phyloP scores from a whole-genome alignment of 2,797 vertebrate species.

The Trachurus trachurus region DNA sequence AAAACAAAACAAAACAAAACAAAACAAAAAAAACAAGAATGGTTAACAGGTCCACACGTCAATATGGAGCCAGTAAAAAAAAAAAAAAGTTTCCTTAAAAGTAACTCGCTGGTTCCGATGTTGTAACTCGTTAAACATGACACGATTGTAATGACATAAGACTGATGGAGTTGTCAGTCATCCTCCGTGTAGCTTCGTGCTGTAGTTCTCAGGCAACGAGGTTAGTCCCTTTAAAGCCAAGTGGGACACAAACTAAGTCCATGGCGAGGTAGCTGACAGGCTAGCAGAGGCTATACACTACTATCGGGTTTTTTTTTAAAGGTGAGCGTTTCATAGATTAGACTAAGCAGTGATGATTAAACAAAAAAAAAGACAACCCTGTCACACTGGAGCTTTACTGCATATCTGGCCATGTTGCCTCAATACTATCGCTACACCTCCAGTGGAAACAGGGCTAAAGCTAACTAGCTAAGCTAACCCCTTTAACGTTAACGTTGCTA shows the following conservation, averaged over 20 bases:
- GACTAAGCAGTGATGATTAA: neutral
- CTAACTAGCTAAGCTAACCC: constrained; percentile 77
- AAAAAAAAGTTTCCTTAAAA: neutral
- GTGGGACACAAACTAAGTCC: constrained; percentile 34
- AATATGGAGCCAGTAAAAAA: neutral
- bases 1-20: too few relatives aligned
- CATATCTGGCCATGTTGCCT: constrained; percentile 65
- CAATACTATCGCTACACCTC: constrained; percentile 45
- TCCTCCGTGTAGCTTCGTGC: neutral
- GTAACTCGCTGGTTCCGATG: neutral
- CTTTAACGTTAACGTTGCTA: constrained; percentile 47
- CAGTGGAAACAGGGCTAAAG: constrained; percentile 64
- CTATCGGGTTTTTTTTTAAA: neutral
- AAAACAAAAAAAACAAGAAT: too few relatives aligned
- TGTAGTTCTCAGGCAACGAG: constrained; percentile 3
- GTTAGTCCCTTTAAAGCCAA: constrained; percentile 48
- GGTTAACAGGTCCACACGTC: neutral
- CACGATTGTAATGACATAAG: neutral
- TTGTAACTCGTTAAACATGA: neutral
- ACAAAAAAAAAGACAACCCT: constrained; percentile 10
- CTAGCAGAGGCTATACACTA: constrained; percentile 25
- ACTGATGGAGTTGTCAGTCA: neutral
- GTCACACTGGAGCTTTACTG: constrained; percentile 21
- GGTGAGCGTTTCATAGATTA: neutral
- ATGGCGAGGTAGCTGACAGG: constrained; percentile 24